Conservation (phyloP, 2,888 invertebrate species). For the Thelaira solivaga region DNA sequence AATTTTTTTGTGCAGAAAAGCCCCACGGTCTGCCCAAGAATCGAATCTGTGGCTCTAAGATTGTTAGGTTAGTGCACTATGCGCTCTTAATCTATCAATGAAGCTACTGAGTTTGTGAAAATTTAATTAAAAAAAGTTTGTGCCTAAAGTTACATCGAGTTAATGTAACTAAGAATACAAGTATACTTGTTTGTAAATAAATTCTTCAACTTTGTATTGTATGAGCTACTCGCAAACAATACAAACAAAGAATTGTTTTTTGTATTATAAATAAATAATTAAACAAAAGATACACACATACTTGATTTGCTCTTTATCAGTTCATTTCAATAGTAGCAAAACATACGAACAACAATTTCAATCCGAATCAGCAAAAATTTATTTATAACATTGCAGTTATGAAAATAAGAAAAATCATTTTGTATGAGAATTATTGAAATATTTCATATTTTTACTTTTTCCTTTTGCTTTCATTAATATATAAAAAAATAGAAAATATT, state of each 20-base stretch:
- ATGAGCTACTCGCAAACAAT: no score
- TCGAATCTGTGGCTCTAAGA: no score
- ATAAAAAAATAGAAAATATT: background rate
- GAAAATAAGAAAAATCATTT: background rate
- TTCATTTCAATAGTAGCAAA: background rate
- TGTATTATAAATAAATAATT: background rate
- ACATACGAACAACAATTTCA: background rate
- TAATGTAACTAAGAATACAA: no score
- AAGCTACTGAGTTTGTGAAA: no score
- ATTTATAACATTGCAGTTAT: background rate
- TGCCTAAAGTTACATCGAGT: no score
- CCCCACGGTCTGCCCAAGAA: no score
- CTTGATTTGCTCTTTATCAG: constrained; percentile 19
- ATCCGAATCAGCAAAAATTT: background rate
- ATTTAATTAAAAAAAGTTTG: no score
- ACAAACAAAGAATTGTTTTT: background rate
- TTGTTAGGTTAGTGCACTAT: no score
- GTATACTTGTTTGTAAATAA: no score
- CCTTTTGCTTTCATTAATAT: background rate
- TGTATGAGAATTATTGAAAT: background rate
- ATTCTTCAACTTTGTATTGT: no score
- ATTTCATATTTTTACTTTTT: background rate
- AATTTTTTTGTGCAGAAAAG: no score
- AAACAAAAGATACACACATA: background rate
- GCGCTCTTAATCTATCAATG: no score